Evolutionary conservation across 35 echinoderm and acorn worm genomes (phyloP), one percentile per base, ranked within the genome.

Genomic region (Eucidaris tribuloides): DNA sequence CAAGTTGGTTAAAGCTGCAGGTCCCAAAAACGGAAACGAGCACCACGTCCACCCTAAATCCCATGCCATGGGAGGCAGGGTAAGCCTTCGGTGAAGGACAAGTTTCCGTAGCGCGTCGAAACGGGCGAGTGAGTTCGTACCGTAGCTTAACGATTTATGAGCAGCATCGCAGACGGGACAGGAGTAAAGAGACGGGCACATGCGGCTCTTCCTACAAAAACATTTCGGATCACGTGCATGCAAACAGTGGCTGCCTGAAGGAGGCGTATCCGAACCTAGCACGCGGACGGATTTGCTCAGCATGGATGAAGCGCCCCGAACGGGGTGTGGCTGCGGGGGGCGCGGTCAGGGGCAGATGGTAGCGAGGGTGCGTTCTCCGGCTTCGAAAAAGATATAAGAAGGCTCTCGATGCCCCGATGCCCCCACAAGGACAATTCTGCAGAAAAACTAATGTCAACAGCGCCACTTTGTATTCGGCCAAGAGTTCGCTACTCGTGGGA

Each of bases 121-220:
- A 25, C 7, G n/a, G 4, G 89, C 89, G 54, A 55, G 65, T 49
- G 41, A 76, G 29, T 91, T 91, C 81, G 85, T 91, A n/a, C 20
- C 54, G 85, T 40, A 60, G 48, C 48, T n/a, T n/a, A 91, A 79
- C 58, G 81, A 76, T 3, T 85, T 85, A 28, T 45, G 85, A 54
- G 89, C 81, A n/a, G 3, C 89, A 91, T 80, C 50, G 71, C 4
- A 45, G 89, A 41, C 22, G 68, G 20, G 37, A 77, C 15, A 37
- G 22, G 41, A n/a, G n/a, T n/a, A n/a, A n/a, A n/a, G 76, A 65
- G 2, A 91, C 89, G 1, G 89, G 81, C 2, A 78, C 23, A 5
- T 91, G 89, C 43, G 88, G 89, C 5, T 55, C 71, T 7, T 79
- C 70, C n/a, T n/a, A 79, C 39, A 84, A 79, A 43, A 56, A 83